These are phyloP conservation scores for Isichthys henryi DNA, from an alignment of 2,113 vertebrate genomes.

Conservation along the genomic window DNA sequence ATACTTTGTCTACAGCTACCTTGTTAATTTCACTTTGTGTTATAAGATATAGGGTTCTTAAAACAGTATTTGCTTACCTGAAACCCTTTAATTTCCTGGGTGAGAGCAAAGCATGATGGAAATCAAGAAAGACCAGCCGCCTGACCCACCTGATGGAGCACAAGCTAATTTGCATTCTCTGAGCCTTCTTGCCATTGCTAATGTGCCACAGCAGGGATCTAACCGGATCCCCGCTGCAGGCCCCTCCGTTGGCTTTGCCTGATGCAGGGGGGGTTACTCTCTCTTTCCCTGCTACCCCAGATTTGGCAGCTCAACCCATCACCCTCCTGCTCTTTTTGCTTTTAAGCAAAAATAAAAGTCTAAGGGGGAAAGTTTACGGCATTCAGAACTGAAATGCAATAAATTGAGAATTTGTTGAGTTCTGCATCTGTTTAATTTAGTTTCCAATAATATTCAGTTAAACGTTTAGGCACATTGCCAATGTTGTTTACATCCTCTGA, in stretches of 20 bases:
- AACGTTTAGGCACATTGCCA: not conserved
- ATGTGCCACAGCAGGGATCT: not conserved
- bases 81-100: not conserved
- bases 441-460: not conserved
- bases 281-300: not conserved
- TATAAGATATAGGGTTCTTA: not conserved
- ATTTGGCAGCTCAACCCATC: not conserved
- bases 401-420: not conserved
- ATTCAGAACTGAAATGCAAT: not conserved
- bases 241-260: not conserved
- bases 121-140: not conserved
- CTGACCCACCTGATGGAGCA: not conserved
- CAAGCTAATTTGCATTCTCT: not conserved
- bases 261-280: not conserved
- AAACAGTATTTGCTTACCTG: not conserved
- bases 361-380: not conserved
- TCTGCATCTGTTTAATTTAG: not conserved
- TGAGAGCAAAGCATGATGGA: not conserved
- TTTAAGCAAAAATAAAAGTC: not conserved
- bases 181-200: not conserved
- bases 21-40: not conserved
- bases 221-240: not conserved
- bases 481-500: not conserved
- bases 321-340: not conserved
- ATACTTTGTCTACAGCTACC: not conserved